A percentile compares a stretch with the other conserved stretches of the same genome.
Evolutionary conservation across 37 sponge, comb jelly and placozoan genomes (phyloP).

Genomic region (Lycopodina hypogea): DNA sequence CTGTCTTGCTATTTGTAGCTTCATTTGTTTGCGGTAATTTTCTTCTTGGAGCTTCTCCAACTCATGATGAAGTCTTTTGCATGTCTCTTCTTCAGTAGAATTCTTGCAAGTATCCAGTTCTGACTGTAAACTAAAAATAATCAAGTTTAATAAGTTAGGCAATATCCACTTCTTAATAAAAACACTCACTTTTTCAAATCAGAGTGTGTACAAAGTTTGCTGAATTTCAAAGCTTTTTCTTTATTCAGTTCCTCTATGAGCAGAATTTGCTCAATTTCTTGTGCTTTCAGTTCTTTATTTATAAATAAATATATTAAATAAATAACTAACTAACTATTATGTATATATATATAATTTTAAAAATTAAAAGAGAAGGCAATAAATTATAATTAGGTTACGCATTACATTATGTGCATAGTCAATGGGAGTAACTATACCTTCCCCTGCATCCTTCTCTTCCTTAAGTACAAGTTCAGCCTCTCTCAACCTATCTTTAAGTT

Average conservation of each 20-base stretch:
- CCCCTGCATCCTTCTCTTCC: background rate
- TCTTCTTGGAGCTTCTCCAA: constrained; percentile 54
- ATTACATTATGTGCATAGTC: background rate
- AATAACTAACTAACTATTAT: no score
- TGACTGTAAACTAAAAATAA: constrained; percentile 36
- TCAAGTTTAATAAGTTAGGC: background rate
- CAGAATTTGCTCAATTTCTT: background rate
- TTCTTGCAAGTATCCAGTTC: constrained; percentile 52
- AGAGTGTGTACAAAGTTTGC: background rate
- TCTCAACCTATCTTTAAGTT: constrained; percentile 11
- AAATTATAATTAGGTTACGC: background rate
- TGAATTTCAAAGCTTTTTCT: background rate
- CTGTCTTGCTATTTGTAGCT: constrained; percentile 13
- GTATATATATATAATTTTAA: no score
- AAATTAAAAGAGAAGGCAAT: no score
- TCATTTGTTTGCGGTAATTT: constrained; percentile 60
- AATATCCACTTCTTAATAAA: background rate
- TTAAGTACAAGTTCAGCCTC: background rate
- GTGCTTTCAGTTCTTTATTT: background rate
- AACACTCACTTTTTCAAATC: constrained; percentile 11
- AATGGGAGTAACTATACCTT: background rate
- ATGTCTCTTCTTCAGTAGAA: constrained; percentile 40
- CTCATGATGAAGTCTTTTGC: constrained; percentile 33
- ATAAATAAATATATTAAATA: no score
- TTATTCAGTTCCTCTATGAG: background rate